These are phyloP conservation scores for Sycophaga agraensis DNA, from an alignment of 1,140 invertebrate species.

Conservation along the genomic window DNA sequence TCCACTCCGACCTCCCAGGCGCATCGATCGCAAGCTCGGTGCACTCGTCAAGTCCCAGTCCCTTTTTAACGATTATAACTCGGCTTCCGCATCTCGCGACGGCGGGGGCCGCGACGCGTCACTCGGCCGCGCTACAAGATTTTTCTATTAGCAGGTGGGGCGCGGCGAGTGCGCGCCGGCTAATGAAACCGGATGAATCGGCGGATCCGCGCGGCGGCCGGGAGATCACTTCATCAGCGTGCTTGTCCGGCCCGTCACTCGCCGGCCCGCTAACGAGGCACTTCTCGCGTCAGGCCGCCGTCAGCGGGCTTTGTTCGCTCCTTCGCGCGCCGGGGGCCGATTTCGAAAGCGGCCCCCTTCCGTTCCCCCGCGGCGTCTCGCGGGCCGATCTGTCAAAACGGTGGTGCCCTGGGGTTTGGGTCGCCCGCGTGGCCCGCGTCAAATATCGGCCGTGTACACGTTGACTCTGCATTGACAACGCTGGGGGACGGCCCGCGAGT, in stretches of 20 bases:
- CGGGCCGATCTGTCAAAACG: no score
- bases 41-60: no score
- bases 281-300: background rate
- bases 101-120: background rate
- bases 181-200: background rate
- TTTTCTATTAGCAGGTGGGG: constrained; percentile 20
- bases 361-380: no score
- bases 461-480: no score
- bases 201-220: background rate
- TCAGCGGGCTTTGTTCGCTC: background rate
- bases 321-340: background rate
- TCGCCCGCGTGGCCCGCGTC: no score
- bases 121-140: constrained; percentile 5
- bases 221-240: constrained; percentile 25
- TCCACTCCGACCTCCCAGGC: no score
- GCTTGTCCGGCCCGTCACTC: constrained; percentile 16
- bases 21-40: no score
- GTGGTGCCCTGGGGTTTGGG: no score
- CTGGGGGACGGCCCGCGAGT: no score
- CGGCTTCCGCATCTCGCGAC: background rate
- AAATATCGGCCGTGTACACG: no score
- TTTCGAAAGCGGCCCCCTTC: background rate
- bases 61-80: no score
- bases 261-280: background rate
- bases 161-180: constrained; percentile 15